Evolutionary conservation across 2,113 vertebrate genomes (phyloP).

Genomic region (Callithrix jacchus): DNA sequence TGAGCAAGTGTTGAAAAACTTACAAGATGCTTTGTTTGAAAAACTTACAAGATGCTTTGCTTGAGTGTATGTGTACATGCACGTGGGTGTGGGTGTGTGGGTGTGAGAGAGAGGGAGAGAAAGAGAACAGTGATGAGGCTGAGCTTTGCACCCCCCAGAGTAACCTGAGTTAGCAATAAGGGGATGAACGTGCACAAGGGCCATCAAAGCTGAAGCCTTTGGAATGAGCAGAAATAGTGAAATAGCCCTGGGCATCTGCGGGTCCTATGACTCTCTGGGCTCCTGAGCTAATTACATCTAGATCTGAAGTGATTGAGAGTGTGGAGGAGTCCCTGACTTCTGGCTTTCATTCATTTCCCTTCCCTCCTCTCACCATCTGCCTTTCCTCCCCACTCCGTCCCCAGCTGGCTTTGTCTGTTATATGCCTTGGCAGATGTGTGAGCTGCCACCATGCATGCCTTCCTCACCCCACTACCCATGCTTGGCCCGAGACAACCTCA

Average conservation of each 20-base stretch:
- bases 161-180: no score
- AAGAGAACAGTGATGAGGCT: neutral
- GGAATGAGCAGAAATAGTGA: neutral
- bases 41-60: no score
- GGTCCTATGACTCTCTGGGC: no score
- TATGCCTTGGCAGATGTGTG: neutral
- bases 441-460: neutral
- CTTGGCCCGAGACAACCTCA: neutral
- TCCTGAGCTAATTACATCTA: neutral
- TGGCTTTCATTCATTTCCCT: neutral
- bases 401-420: neutral
- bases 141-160: neutral
- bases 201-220: neutral
- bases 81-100: no score
- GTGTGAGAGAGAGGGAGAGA: no score
- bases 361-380: neutral
- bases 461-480: neutral
- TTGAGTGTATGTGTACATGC: neutral
- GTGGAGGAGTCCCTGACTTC: neutral
- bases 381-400: neutral
- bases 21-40: no score
- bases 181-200: no score
- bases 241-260: no score
- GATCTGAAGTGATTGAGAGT: no score
- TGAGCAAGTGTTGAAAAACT: neutral